A percentile compares a stretch with the other conserved stretches of the same genome.
These are phyloP conservation scores for Phaonia tiefii DNA, from an alignment of 2,888 invertebrate species.

Conservation along the genomic window DNA sequence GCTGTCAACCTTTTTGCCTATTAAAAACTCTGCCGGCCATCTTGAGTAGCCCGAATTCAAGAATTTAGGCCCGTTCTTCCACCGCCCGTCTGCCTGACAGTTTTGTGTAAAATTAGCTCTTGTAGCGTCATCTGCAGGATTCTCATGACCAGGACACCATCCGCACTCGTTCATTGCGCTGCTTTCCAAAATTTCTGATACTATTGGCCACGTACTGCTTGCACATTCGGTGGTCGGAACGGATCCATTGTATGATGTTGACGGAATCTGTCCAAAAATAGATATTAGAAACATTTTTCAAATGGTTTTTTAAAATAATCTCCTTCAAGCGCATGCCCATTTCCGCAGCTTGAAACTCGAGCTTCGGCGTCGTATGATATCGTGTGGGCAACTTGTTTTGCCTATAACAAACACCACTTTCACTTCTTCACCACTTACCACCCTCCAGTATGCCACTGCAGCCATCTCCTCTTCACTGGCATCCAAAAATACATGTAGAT, in stretches of 20 bases:
- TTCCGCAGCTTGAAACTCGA: too few relatives aligned
- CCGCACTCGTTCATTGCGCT: neutral
- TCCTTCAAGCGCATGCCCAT: conserved; percentile 7
- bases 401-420: neutral
- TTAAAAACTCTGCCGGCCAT: too few relatives aligned
- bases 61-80: too few relatives aligned
- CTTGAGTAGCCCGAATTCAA: too few relatives aligned
- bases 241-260: neutral
- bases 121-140: conserved; percentile 55
- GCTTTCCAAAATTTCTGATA: too few relatives aligned
- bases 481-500: too few relatives aligned
- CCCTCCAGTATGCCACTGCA: neutral
- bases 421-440: neutral
- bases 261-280: neutral
- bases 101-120: too few relatives aligned
- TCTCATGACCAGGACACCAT: conserved; percentile 1
- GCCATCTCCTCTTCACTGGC: too few relatives aligned
- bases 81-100: too few relatives aligned
- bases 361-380: neutral
- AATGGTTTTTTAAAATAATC: neutral
- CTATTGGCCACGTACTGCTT: too few relatives aligned
- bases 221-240: neutral
- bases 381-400: neutral
- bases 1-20: too few relatives aligned
- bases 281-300: neutral